These are phyloP conservation scores for Irena cyanogastra DNA, from an alignment of 2,113 vertebrate genomes.

Conservation along the genomic window DNA sequence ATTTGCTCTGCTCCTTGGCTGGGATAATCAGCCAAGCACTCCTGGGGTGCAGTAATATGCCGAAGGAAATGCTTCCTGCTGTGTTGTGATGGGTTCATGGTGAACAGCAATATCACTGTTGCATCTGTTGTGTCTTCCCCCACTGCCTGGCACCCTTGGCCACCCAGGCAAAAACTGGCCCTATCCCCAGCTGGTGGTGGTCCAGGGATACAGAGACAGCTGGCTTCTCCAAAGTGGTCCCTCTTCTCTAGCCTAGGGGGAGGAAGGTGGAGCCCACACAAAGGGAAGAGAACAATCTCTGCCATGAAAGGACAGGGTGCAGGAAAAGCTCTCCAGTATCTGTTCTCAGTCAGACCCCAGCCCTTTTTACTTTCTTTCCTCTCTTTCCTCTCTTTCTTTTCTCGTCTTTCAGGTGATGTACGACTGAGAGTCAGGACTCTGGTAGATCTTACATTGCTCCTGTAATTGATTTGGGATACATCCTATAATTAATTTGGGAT, in stretches of 20 bases:
- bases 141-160: not conserved
- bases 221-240: not conserved
- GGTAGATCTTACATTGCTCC: not conserved
- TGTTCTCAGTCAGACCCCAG: not conserved
- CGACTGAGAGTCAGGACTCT: not conserved
- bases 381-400: too few species aligned
- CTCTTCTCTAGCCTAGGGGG: not conserved
- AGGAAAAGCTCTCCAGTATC: not conserved
- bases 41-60: not conserved
- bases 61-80: not conserved
- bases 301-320: accelerated
- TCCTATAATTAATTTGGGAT: not conserved
- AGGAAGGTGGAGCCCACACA: not conserved
- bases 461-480: not conserved
- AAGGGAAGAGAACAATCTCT: not conserved
- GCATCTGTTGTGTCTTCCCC: not conserved
- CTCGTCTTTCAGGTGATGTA: not conserved
- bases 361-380: not conserved
- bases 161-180: not conserved
- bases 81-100: accelerated
- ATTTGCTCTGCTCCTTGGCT: not conserved
- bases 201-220: not conserved
- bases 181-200: not conserved
- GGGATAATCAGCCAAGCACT: not conserved
- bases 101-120: not conserved